Percentiles rank a stretch among this genome's conserved stretches.
Conservation (phyloP, 35 echinoderm and acorn worm species). For the Stichopus chloronotus region DNA sequence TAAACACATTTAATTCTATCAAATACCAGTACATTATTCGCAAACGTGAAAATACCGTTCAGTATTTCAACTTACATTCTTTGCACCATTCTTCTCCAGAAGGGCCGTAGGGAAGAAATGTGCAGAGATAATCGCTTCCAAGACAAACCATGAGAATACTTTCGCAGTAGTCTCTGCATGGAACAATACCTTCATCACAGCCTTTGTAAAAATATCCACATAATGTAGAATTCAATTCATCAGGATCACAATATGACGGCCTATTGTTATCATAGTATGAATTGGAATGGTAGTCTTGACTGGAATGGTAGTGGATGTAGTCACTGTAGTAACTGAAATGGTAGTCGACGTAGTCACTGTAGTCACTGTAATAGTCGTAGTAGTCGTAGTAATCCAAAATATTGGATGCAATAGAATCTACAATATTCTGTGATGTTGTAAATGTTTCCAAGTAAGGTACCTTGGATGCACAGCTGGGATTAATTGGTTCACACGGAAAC, state of each 20-base stretch:
- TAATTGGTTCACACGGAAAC: slow-evolving; percentile 9
- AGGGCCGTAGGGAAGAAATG: slow-evolving; percentile 2
- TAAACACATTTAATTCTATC: too few species aligned
- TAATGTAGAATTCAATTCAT: not conserved
- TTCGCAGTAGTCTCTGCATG: slow-evolving; percentile 15
- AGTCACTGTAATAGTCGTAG: not conserved
- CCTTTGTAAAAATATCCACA: slow-evolving; percentile 1
- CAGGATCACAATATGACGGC: not conserved
- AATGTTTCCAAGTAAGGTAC: slow-evolving; percentile 34
- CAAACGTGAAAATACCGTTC: too few species aligned
- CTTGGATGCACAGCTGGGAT: not conserved
- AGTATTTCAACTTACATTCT: not conserved
- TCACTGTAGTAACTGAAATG: too few species aligned
- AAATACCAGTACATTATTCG: too few species aligned
- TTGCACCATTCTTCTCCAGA: not conserved
- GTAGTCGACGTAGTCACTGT: too few species aligned
- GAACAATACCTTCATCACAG: not conserved
- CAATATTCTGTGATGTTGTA: slow-evolving; percentile 17
- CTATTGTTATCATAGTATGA: too few species aligned
- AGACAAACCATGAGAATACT: not conserved
- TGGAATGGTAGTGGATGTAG: too few species aligned
- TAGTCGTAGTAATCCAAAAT: not conserved
- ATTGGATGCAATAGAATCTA: not conserved
- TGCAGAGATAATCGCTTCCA: not conserved
- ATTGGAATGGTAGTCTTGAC: too few species aligned